Evolutionary conservation across 2,888 invertebrate species (phyloP).

Genomic region (Lithodes maja): DNA sequence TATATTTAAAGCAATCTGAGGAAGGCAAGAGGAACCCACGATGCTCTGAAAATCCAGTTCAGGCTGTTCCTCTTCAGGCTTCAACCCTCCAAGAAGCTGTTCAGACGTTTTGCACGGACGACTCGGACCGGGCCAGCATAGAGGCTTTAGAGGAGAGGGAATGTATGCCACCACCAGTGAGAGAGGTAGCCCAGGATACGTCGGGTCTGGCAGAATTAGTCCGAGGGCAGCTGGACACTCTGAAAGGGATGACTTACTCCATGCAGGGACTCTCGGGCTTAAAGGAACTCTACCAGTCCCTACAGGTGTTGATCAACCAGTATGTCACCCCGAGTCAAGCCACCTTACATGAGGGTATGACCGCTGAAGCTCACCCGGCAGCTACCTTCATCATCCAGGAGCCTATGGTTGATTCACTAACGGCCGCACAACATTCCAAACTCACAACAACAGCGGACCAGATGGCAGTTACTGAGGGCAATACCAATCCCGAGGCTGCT

Average conservation of each 20-base stretch:
- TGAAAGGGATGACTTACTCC: conserved; percentile 48
- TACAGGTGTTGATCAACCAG: conserved; percentile 51
- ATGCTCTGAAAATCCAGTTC: neutral
- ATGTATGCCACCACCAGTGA: conserved; percentile 11
- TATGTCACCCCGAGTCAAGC: conserved; percentile 16
- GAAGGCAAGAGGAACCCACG: neutral
- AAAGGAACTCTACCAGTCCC: conserved; percentile 49
- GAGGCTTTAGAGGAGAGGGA: conserved; percentile 28
- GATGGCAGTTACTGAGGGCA: conserved; percentile 18
- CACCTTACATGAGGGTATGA: conserved; percentile 29
- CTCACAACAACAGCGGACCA: conserved; percentile 21
- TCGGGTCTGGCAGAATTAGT: conserved; percentile 47
- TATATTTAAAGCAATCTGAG: neutral
- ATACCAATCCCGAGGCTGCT: conserved; percentile 9
- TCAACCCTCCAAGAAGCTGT: conserved; percentile 61
- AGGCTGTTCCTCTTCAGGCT: conserved; percentile 44
- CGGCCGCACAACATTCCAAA: neutral
- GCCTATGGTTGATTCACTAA: conserved; percentile 15
- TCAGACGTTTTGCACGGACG: conserved; percentile 60
- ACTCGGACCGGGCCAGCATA: conserved; percentile 41
- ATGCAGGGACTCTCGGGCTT: conserved; percentile 26
- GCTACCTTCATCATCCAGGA: conserved; percentile 58
- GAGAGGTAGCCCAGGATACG: conserved; percentile 24
- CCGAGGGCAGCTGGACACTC: conserved; percentile 46
- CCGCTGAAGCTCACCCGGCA: conserved; percentile 23